Evolutionary conservation across 1,140 invertebrate species (phyloP).

Genomic region (Drosophila triauraria): DNA sequence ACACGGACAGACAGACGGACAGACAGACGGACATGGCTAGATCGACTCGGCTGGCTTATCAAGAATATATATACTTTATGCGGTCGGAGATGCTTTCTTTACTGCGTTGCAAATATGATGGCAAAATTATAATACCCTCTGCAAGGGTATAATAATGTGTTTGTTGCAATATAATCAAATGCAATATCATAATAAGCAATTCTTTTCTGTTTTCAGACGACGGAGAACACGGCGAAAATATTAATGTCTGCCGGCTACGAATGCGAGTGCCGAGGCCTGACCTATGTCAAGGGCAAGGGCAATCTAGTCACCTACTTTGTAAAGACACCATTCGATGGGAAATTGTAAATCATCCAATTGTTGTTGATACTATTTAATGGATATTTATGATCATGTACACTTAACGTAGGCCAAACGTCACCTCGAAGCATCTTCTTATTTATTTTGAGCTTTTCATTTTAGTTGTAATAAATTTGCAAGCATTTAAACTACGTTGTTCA

Average conservation of each 20-base stretch:
- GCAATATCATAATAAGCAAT: neutral
- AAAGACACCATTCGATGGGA: slow-evolving; percentile 90
- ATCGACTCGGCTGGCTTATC: too few relatives aligned
- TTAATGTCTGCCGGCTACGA: slow-evolving; percentile 93
- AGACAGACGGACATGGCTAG: too few relatives aligned
- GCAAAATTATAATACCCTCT: too few relatives aligned
- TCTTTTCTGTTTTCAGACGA: slow-evolving; percentile 83
- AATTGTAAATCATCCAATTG: slow-evolving; percentile 76
- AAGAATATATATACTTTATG: too few relatives aligned
- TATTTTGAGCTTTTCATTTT: slow-evolving; percentile 68
- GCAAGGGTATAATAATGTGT: too few relatives aligned
- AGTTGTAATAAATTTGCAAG: slow-evolving; percentile 66
- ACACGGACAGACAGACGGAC: too few relatives aligned
- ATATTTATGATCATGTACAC: slow-evolving; percentile 50
- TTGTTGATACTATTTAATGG: slow-evolving; percentile 59
- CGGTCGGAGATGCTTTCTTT: too few relatives aligned
- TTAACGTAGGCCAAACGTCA: slow-evolving; percentile 48
- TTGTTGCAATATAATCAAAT: too few relatives aligned
- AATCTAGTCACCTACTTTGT: slow-evolving; percentile 96
- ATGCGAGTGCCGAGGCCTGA: slow-evolving; percentile 94
- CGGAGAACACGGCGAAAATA: slow-evolving; percentile 95
- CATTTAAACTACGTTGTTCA: slow-evolving; percentile 73
- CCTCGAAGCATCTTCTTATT: slow-evolving; percentile 71
- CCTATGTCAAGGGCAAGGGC: slow-evolving; percentile 97
- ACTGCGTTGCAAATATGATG: too few relatives aligned